Evolutionary conservation across 2,888 invertebrate genomes (phyloP).

Genomic region (Itoplectis maculator): DNA sequence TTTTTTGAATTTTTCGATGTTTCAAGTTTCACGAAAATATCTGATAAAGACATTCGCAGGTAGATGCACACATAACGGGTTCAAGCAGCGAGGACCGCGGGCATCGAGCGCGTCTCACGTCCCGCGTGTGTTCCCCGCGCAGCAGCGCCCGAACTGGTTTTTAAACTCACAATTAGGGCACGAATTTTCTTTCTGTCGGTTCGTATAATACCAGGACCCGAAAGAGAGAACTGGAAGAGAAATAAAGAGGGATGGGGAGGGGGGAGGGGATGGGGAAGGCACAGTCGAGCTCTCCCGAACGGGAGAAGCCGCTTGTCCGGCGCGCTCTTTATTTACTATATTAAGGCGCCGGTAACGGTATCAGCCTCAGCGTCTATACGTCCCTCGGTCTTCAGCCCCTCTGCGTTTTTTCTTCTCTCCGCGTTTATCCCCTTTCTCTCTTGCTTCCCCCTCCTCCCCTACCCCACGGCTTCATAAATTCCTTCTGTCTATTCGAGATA

Average conservation of each 20-base stretch:
- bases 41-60: constrained; percentile 51
- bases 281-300: constrained; percentile 67
- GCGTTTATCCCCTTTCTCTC: constrained; percentile 48
- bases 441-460: constrained; percentile 61
- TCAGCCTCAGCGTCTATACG: constrained; percentile 77
- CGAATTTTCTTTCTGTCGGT: constrained; percentile 68
- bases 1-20: too few species aligned
- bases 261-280: neutral
- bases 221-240: constrained; percentile 69
- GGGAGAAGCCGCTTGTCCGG: constrained; percentile 76
- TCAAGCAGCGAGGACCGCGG: constrained; percentile 26
- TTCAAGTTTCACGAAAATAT: too few species aligned
- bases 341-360: constrained; percentile 83
- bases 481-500: constrained; percentile 73
- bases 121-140: constrained; percentile 37
- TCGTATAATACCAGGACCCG: constrained; percentile 58
- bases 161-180: constrained; percentile 68
- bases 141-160: constrained; percentile 66
- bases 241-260: constrained; percentile 72
- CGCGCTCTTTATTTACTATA: constrained; percentile 83
- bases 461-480: constrained; percentile 74
- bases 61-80: constrained; percentile 45
- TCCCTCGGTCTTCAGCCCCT: constrained; percentile 34
- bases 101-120: constrained; percentile 38
- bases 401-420: constrained; percentile 24